These are phyloP conservation scores for Zosterops borbonicus DNA, from an alignment of 2,113 vertebrate genomes.

Conservation along the genomic window DNA sequence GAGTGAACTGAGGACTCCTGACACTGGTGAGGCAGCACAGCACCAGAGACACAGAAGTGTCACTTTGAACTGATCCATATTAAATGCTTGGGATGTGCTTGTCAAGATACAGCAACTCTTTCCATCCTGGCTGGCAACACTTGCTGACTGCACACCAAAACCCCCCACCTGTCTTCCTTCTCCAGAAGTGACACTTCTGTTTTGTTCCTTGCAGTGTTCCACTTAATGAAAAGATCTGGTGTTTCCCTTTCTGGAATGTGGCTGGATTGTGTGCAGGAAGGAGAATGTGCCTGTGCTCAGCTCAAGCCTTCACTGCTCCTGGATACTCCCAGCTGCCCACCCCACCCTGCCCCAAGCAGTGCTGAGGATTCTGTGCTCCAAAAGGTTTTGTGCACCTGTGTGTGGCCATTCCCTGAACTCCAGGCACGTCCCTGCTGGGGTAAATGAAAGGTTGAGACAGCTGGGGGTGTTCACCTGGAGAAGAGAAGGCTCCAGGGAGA, in stretches of 20 bases:
- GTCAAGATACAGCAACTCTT: background rate
- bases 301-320: background rate
- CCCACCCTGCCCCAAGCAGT: accelerated
- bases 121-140: background rate
- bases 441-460: background rate
- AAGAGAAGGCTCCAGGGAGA: background rate
- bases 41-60: background rate
- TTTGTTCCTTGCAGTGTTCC: background rate
- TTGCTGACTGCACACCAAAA: background rate
- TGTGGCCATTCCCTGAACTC: background rate
- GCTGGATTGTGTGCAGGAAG: background rate
- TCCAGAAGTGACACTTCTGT: background rate
- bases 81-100: background rate
- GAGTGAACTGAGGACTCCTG: background rate
- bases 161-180: background rate
- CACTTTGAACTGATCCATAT: background rate
- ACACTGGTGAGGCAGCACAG: background rate
- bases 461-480: background rate
- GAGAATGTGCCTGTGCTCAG: background rate
- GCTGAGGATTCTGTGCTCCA: background rate
- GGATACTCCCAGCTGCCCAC: background rate
- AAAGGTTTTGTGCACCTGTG: background rate
- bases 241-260: background rate
- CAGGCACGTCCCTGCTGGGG: background rate
- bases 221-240: background rate